Base-by-base conservation (phyloP, 2,797 vertebrate species). In the Lacerta bilineata region DNA sequence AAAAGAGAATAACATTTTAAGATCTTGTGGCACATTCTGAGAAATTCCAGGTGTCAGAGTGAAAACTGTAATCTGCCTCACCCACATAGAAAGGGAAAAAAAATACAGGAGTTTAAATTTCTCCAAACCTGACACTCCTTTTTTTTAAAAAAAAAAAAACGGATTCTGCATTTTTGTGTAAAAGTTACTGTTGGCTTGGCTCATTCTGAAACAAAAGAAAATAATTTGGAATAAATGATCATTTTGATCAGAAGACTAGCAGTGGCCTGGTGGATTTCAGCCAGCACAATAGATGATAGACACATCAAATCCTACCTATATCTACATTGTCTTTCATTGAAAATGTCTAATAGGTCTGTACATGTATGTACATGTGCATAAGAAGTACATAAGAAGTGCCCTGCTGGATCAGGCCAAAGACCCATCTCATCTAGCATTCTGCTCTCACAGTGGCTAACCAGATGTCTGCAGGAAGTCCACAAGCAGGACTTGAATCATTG, bases 1-100 rank as follows among this genome's bases (percentile, higher is more conserved):
- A 89, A 94, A 88, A 55, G 78, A 94, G 95, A 95, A 90, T 85
- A 94, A 87, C 90, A 84, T 93, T 92, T 94, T 79, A 92, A 89
- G 33, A 0, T 64, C 90, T 95, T 90, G 69, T 33, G 4, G 90
- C 90, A 89, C 83, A 86, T 75, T 87, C 93, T 89, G 79, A 89
- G 87, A 91, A 82, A 79, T 93, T 77, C 87, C 87, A 80, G 75
- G 66, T 80, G 27, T 88, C 66, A 74, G 23, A 81, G 71, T 46
- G 90, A 88, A 90, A 85, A 69, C 72, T 87, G 81, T 82, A 61
- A 87, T 92, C 85, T 11, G 0, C 36, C 55, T 29, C 83, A 74
- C 55, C 29, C 20, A 68, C 15, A 78, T 33, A 41, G 3, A 39
- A 0, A 36, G 64, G 18, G 8, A 11, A 43, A 66, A 43, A 43